Evolutionary conservation across 2,797 vertebrate genomes (phyloP).

Genomic region (Pachyuromys duprasi): DNA sequence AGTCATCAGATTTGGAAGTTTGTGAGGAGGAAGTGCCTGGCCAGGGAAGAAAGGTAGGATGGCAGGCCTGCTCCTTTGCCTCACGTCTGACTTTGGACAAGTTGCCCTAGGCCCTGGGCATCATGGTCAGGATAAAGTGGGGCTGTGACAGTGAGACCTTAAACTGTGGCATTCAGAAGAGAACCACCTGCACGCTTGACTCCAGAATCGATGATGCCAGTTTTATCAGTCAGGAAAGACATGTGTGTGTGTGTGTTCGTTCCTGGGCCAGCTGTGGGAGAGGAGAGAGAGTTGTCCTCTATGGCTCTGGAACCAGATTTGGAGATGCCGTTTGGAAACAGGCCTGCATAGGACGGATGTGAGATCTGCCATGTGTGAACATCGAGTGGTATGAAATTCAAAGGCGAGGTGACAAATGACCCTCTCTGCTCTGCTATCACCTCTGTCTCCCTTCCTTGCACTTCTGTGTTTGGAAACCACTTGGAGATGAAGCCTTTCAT

Average conservation of each 20-base stretch:
- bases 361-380: slow-evolving; percentile 21
- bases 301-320: not conserved
- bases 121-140: not conserved
- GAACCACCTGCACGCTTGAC: not conserved
- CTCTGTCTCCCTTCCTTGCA: not conserved
- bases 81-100: not conserved
- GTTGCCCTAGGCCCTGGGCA: not conserved
- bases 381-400: not conserved
- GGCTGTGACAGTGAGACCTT: not conserved
- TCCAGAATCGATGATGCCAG: not conserved
- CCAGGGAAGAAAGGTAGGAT: not conserved
- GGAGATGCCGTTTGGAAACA: slow-evolving; percentile 30
- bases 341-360: not conserved
- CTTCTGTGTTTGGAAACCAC: slow-evolving; percentile 30
- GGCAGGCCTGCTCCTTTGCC: not conserved
- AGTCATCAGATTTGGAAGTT: slow-evolving; percentile 35
- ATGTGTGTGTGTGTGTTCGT: not conserved
- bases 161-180: not conserved
- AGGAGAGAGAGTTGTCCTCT: not conserved
- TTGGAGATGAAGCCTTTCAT: slow-evolving; percentile 35
- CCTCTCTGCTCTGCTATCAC: not conserved
- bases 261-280: not conserved
- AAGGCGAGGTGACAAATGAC: not conserved
- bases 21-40: not conserved
- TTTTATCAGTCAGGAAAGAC: not conserved